Conservation (phyloP, 2,797 vertebrate species). For the Selene dorsalis region DNA sequence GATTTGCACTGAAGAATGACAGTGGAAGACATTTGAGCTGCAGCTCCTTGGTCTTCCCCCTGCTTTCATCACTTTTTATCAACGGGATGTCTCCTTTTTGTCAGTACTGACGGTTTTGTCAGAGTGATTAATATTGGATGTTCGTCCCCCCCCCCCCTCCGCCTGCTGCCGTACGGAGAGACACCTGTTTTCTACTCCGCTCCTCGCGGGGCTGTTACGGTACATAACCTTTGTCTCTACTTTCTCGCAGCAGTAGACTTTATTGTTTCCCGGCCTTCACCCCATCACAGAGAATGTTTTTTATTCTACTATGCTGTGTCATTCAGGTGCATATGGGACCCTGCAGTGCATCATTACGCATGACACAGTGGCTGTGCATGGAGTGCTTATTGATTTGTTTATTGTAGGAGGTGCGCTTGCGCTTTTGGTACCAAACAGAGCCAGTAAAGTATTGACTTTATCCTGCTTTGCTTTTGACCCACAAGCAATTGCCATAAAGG, state of each 20-base stretch:
- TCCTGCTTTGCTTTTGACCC: background rate
- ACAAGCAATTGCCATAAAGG: background rate
- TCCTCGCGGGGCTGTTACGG: background rate
- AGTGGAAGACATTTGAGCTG: background rate
- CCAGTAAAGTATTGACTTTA: background rate
- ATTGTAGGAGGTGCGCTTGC: background rate
- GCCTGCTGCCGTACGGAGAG: background rate
- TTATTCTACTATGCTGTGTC: background rate
- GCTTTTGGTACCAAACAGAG: background rate
- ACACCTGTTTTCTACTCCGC: background rate
- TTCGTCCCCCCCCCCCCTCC: background rate
- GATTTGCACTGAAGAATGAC: background rate
- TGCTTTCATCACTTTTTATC: background rate
- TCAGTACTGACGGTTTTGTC: slow-evolving; percentile 1
- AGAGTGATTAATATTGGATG: background rate
- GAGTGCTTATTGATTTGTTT: background rate
- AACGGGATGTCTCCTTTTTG: background rate
- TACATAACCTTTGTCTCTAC: background rate
- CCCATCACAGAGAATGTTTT: background rate
- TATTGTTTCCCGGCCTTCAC: background rate
- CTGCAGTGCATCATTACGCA: background rate
- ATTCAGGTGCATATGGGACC: background rate
- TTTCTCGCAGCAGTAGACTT: background rate
- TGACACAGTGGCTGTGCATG: background rate
- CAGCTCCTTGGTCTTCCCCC: background rate